Evolutionary conservation across 2,797 vertebrate genomes (phyloP).

Genomic region (Liparis tanakae): DNA sequence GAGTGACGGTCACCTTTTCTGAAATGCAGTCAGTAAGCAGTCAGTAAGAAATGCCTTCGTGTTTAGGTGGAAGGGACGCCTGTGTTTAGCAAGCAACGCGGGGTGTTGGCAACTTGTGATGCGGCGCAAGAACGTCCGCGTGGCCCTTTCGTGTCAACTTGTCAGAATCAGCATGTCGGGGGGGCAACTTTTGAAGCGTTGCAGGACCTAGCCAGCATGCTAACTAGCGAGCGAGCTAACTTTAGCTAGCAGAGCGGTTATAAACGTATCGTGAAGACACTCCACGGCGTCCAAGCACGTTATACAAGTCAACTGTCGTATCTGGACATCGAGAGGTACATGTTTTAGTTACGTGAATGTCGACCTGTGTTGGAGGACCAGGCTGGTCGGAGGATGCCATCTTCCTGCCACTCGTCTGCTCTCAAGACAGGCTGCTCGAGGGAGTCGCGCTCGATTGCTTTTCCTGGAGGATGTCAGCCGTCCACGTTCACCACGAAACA

Average conservation of each 20-base stretch:
- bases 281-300: neutral
- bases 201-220: constrained; percentile 53
- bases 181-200: constrained; percentile 58
- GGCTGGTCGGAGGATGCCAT: constrained; percentile 93
- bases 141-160: constrained; percentile 13
- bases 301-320: neutral
- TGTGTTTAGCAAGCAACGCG: neutral
- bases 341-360: constrained; percentile 26
- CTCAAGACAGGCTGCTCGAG: constrained; percentile 55
- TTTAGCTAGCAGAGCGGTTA: constrained; percentile 1
- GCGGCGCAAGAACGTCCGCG: neutral
- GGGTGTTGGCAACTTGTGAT: neutral
- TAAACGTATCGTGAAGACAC: neutral
- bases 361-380: constrained; percentile 89
- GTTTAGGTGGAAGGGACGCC: neutral
- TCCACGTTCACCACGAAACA: too few relatives aligned
- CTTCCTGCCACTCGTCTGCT: constrained; percentile 72
- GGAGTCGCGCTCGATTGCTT: constrained; percentile 68
- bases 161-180: constrained; percentile 18
- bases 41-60: constrained; percentile 9
- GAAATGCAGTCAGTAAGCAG: constrained; percentile 15
- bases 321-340: neutral
- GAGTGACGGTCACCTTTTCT: constrained; percentile 58
- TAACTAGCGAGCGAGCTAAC: constrained; percentile 67
- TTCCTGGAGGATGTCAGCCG: constrained; percentile 32